Percentiles rank a stretch among this genome's conserved stretches.
Evolutionary conservation across 2,888 invertebrate genomes (phyloP).

Genomic region (Caenorhabditis japonica): DNA sequence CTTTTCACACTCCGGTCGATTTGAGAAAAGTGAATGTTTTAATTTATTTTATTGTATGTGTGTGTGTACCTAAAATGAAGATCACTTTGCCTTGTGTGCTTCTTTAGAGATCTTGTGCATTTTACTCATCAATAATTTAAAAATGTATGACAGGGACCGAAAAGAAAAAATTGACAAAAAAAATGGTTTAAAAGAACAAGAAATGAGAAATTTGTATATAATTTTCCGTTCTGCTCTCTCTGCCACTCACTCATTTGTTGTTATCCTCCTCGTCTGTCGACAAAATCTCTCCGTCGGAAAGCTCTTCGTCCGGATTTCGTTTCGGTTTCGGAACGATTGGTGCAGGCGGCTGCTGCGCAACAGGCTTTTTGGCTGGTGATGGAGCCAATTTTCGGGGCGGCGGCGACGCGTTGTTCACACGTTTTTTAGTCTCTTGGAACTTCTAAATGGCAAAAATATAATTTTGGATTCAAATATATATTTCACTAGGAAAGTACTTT

Average conservation of each 20-base stretch:
- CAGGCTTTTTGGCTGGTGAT: slow-evolving; percentile 8
- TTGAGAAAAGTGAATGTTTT: no score
- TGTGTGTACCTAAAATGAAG: slow-evolving; percentile 21
- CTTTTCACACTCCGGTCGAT: neutral
- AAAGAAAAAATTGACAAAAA: slow-evolving; percentile 1
- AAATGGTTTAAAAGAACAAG: neutral
- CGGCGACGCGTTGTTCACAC: neutral
- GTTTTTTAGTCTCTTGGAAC: slow-evolving; percentile 8
- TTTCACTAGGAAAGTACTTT: no score
- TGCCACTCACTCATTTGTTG: no score
- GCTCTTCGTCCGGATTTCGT: slow-evolving; percentile 70
- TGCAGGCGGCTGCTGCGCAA: slow-evolving; percentile 31
- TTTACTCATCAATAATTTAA: slow-evolving; percentile 12
- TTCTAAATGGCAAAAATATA: slow-evolving; percentile 1
- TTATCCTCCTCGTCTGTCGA: slow-evolving; percentile 69
- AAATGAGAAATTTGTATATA: neutral
- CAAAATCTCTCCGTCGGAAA: slow-evolving; percentile 76
- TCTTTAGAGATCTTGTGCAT: neutral
- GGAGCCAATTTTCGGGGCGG: slow-evolving; percentile 18
- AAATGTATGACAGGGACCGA: neutral
- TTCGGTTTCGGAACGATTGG: slow-evolving; percentile 62
- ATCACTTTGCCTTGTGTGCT: slow-evolving; percentile 5
- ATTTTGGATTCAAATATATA: no score
- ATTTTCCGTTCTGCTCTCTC: no score
- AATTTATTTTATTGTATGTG: slow-evolving; percentile 11